Evolutionary conservation across 2,113 vertebrate genomes (phyloP), one percentile per base, ranked within the genome.

Genomic region (Brachypodius melanocephalos): DNA sequence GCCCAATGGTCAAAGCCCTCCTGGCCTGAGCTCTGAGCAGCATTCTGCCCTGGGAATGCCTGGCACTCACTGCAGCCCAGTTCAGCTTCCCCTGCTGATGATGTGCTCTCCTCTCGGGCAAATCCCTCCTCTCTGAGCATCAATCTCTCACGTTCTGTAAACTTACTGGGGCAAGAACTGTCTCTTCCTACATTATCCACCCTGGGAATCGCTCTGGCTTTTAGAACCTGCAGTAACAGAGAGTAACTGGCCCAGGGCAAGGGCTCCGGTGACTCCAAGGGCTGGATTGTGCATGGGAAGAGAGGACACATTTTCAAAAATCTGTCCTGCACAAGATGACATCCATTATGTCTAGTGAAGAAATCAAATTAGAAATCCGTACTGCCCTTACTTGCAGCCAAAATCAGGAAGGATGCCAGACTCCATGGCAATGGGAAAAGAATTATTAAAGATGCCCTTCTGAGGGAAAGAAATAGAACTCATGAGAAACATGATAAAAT

Each of bases 401-500:
- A 45, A 95, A 85, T 84, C 85, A 92, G 75, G 82, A 91, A 85
- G 80, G 80, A 67, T 77, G 74, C 83, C 83, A 96, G 85, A 67
- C 59, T 92, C 66, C 68, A 34, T 45, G 57, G 67, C 85, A 83
- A 54, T 55, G 77, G 84, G 74, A 42, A 86, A 86, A 88, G 72
- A 85, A 96, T 91, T 88, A 88, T 68, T 91, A 93, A 91, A 76
- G 79, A 84, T 71, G 54, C 90, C 80, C 32, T 93, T 93, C 83
- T 51, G 49, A 86, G 45, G 76, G 32, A 55, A 93, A 63, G 85
- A 90, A 95, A 89, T 1, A 84, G 72, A 91, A 92, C 91, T 77
- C 51, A 51, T 46, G 80, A 96, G 74, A 81, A 93, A 95, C 76
- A 59, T 25, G 86, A 90, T 94, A 88, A 95, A 95, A 97, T 95